phyloP scores from a whole-genome alignment of 2,113 vertebrate species.

The Xyrauchen texanus region DNA sequence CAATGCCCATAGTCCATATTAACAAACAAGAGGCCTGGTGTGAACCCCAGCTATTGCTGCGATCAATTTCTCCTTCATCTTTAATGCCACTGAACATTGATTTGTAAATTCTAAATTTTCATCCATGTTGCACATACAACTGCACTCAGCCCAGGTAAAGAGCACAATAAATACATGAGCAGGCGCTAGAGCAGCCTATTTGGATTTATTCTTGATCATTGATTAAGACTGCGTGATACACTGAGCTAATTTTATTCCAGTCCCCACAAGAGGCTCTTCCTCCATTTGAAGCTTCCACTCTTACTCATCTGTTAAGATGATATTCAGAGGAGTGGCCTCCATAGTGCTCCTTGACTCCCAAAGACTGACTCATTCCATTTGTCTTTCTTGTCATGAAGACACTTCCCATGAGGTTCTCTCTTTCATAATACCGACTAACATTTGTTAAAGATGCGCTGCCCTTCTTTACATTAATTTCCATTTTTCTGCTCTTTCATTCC shows the following conservation, averaged over 20 bases:
- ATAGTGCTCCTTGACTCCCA: neutral
- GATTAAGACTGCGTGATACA: too few relatives aligned
- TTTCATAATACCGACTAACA: neutral
- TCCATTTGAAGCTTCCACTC: neutral
- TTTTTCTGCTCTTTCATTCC: neutral
- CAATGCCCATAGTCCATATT: slow-evolving; percentile 8
- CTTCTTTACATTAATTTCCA: slow-evolving; percentile 15
- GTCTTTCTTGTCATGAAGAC: neutral
- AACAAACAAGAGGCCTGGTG: slow-evolving; percentile 27
- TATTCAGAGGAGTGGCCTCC: slow-evolving; percentile 1
- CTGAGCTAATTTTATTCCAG: too few relatives aligned
- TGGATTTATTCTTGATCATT: too few relatives aligned
- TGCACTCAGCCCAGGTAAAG: neutral
- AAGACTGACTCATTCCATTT: neutral
- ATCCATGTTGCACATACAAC: neutral
- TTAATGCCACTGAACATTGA: neutral
- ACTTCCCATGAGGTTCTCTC: neutral
- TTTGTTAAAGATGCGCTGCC: neutral
- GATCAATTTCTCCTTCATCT: slow-evolving; percentile 11
- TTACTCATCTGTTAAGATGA: neutral
- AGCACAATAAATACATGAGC: too few relatives aligned
- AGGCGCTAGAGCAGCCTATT: too few relatives aligned
- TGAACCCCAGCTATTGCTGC: neutral
- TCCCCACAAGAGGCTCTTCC: too few relatives aligned
- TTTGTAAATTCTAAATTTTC: slow-evolving; percentile 7